These are phyloP conservation scores for Meloe dianella DNA, from an alignment of 2,888 invertebrate species.

Conservation along the genomic window DNA sequence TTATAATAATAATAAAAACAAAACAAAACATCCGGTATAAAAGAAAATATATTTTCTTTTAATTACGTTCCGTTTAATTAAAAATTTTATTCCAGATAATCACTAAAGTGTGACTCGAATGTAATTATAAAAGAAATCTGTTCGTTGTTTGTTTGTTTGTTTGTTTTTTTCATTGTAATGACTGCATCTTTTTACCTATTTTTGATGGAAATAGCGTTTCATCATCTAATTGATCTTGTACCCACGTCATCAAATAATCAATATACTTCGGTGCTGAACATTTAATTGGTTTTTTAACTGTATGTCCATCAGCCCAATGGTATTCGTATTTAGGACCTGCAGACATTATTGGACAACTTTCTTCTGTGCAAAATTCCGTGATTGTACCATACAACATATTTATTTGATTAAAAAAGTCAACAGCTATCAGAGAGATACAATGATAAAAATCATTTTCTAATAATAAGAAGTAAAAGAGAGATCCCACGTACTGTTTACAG, in stretches of 20 bases:
- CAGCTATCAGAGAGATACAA: slow-evolving; percentile 70
- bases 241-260: slow-evolving; percentile 99
- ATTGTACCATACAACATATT: slow-evolving; percentile 99
- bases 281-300: slow-evolving; percentile 97
- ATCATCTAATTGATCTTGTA: slow-evolving; percentile 98
- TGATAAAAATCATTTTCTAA: neutral
- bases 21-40: neutral
- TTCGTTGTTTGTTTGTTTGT: neutral
- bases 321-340: slow-evolving; percentile 99
- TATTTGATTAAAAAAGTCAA: slow-evolving; percentile 99
- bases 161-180: too few relatives aligned
- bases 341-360: slow-evolving; percentile 97
- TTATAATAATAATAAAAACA: too few relatives aligned
- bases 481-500: slow-evolving; percentile 94
- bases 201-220: slow-evolving; percentile 98
- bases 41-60: neutral
- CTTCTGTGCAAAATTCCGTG: slow-evolving; percentile 99
- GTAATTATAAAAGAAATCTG: neutral
- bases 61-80: neutral
- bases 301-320: slow-evolving; percentile 99
- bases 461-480: neutral
- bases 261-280: slow-evolving; percentile 99
- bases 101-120: slow-evolving; percentile 9
- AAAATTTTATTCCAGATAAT: neutral
- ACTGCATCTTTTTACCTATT: slow-evolving; percentile 80